Conservation (phyloP, 2,797 vertebrate species). For the Parauchenoglanis ngamensis region DNA sequence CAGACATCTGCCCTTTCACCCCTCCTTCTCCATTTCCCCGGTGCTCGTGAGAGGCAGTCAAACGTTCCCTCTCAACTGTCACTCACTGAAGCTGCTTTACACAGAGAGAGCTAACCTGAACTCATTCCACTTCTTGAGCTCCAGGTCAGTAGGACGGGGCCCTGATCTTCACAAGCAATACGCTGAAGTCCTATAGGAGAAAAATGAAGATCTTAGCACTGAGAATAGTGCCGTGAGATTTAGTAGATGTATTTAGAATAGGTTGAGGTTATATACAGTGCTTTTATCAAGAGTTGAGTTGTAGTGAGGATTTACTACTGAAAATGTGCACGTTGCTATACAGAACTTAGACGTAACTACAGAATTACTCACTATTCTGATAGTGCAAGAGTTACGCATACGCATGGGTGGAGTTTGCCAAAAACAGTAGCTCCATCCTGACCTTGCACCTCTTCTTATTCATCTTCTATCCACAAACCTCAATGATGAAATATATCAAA, state of each 20-base stretch:
- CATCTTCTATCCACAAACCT: not conserved
- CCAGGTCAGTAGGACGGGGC: slow-evolving; percentile 26
- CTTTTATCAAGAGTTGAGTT: not conserved
- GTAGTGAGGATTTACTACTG: not conserved
- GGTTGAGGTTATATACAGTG: not conserved
- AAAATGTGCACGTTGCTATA: not conserved
- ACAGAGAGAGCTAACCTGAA: slow-evolving; percentile 50
- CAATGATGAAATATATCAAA: not conserved
- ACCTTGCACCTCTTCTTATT: not conserved
- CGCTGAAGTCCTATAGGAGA: not conserved
- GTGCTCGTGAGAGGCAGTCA: slow-evolving; percentile 70
- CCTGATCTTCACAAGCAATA: slow-evolving; percentile 24
- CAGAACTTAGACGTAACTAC: not conserved
- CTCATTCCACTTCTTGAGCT: slow-evolving; percentile 35
- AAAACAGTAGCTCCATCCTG: not conserved
- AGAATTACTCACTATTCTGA: not conserved
- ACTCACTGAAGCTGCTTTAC: slow-evolving; percentile 56
- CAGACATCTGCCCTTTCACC: slow-evolving; percentile 80
- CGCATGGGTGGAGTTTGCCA: not conserved
- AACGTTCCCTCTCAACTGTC: slow-evolving; percentile 64
- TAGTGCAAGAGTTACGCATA: not conserved
- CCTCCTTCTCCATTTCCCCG: slow-evolving; percentile 67
- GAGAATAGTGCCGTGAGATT: not conserved
- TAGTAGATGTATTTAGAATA: not conserved
- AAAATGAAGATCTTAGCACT: not conserved